These are phyloP conservation scores for Calliphora vomitoria DNA, from an alignment of 2,888 invertebrate species.

Conservation along the genomic window DNA sequence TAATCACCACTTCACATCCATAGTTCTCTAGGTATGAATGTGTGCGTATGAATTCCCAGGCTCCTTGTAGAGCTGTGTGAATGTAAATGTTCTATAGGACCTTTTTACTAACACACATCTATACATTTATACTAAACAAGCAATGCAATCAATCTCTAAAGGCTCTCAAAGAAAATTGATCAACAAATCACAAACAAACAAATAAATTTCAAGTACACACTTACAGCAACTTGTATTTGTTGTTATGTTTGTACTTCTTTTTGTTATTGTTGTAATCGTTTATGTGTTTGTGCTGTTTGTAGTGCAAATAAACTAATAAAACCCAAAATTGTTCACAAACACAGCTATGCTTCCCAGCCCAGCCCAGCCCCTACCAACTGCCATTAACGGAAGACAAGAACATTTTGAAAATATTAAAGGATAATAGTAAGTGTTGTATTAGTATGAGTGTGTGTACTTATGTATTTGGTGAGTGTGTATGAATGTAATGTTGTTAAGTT, in stretches of 20 bases:
- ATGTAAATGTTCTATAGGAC: background rate
- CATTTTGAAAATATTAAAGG: background rate
- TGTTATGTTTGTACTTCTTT: background rate
- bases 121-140: conserved; percentile 4
- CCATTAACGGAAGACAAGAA: background rate
- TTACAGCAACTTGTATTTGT: conserved; percentile 29
- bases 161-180: conserved; percentile 62
- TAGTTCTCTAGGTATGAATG: background rate
- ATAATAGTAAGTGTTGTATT: background rate
- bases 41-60: background rate
- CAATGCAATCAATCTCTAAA: conserved; percentile 60
- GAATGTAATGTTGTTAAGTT: conserved; percentile 43
- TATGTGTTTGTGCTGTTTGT: background rate
- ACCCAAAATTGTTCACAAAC: background rate
- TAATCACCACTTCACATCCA: conserved; percentile 35
- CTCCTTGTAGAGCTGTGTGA: background rate
- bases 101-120: background rate
- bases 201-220: conserved; percentile 60
- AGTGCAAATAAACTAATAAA: conserved; percentile 11
- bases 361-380: background rate
- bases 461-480: conserved; percentile 1
- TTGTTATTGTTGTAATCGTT: background rate
- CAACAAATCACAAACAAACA: conserved; percentile 68
- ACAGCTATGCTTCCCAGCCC: background rate
- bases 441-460: background rate